Evolutionary conservation across 2,888 invertebrate genomes (phyloP).

Genomic region (Patella ulyssiponensis): DNA sequence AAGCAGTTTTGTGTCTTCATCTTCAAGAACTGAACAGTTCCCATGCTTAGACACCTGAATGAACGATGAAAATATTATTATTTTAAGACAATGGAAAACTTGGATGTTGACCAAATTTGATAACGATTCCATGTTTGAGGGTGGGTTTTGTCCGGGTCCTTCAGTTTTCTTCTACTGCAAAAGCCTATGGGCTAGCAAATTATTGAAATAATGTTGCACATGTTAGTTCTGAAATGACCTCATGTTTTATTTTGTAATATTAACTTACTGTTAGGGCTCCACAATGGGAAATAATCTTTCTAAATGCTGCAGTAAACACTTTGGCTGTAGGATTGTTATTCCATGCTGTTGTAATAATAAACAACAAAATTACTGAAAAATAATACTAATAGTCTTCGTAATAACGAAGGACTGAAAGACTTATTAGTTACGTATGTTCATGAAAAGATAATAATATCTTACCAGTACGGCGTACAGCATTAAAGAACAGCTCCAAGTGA

Average conservation of each 20-base stretch:
- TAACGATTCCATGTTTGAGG: too few relatives aligned
- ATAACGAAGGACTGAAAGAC: too few relatives aligned
- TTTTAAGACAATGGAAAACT: background rate
- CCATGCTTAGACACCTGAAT: background rate
- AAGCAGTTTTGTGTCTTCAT: background rate
- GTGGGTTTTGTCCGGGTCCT: too few relatives aligned
- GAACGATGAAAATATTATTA: background rate
- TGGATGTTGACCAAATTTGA: too few relatives aligned
- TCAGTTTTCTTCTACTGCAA: too few relatives aligned
- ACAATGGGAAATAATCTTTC: conserved; percentile 6
- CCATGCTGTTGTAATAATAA: too few relatives aligned
- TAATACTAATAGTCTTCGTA: too few relatives aligned
- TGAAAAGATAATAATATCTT: background rate
- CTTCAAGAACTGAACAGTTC: background rate
- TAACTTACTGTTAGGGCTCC: conserved; percentile 7
- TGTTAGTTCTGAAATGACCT: too few relatives aligned
- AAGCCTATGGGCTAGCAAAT: too few relatives aligned
- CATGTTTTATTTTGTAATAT: background rate
- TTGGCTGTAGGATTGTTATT: too few relatives aligned
- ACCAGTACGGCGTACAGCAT: background rate
- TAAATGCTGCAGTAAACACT: background rate
- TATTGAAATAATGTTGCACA: too few relatives aligned
- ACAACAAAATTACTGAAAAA: too few relatives aligned
- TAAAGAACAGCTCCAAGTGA: conserved; percentile 1
- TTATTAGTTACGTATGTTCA: background rate